Percentiles rank a stretch among this genome's conserved stretches.
These are phyloP conservation scores for Eclectus roratus DNA, from an alignment of 2,113 vertebrate species.

Conservation along the genomic window DNA sequence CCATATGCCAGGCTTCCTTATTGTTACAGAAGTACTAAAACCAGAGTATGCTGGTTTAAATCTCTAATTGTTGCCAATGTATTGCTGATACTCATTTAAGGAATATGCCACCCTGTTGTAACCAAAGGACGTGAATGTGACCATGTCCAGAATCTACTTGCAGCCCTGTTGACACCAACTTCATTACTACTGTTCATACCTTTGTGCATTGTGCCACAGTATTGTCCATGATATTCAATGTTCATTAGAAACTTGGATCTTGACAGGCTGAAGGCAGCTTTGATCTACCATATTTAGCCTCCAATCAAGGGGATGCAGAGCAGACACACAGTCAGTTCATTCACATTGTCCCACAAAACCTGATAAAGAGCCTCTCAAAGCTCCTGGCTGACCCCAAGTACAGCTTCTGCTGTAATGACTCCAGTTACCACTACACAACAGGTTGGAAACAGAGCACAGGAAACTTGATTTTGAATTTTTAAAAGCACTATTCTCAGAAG, in stretches of 20 bases:
- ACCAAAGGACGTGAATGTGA: neutral
- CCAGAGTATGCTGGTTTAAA: neutral
- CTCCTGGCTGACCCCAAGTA: neutral
- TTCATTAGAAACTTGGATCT: neutral
- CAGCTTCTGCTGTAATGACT: neutral
- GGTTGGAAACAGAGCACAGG: neutral
- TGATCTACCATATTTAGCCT: neutral
- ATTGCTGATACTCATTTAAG: neutral
- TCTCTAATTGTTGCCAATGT: neutral
- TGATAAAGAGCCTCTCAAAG: neutral
- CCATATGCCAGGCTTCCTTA: neutral
- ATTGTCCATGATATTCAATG: neutral
- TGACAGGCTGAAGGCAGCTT: neutral
- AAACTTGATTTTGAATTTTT: neutral
- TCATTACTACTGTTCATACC: neutral
- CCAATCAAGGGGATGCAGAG: neutral
- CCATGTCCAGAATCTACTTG: neutral
- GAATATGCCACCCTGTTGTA: neutral
- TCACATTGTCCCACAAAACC: neutral
- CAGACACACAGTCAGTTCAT: neutral
- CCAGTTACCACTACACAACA: neutral
- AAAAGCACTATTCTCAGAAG: neutral
- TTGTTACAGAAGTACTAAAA: neutral
- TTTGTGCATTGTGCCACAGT: neutral
- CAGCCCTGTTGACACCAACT: neutral